phyloP scores from a whole-genome alignment of 2,113 vertebrate genomes.

The Casuarius casuarius region DNA sequence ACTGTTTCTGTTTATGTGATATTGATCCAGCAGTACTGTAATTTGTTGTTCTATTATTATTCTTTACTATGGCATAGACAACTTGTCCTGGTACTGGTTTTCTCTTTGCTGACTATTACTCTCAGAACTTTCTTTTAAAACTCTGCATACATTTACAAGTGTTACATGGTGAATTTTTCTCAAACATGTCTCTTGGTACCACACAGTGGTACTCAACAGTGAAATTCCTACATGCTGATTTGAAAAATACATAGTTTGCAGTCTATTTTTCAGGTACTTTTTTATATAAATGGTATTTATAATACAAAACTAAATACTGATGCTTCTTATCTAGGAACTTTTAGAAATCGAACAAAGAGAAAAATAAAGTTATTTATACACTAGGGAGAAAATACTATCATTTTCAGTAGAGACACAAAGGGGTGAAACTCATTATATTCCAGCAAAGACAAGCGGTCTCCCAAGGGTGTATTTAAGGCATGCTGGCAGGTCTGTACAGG shows the following conservation, averaged over 20 bases:
- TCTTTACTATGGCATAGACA: neutral
- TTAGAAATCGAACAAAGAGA: neutral
- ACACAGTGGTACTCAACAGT: neutral
- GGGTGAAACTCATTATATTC: neutral
- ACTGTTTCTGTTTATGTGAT: neutral
- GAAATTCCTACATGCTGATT: neutral
- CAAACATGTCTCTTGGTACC: neutral
- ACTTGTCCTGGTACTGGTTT: neutral
- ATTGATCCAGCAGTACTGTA: neutral
- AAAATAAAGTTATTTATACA: neutral
- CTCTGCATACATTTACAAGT: neutral
- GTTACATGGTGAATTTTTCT: neutral
- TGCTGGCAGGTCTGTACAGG: neutral
- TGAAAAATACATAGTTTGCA: neutral
- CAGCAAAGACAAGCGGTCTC: neutral
- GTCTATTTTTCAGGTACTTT: neutral
- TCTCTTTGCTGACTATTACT: neutral
- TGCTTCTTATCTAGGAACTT: neutral
- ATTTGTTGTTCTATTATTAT: neutral
- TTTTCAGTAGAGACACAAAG: neutral
- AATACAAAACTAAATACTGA: neutral
- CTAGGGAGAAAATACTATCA: neutral
- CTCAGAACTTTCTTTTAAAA: neutral
- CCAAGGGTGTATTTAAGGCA: neutral
- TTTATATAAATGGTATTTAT: neutral